Conservation (phyloP, 2,113 vertebrate genomes). For the Polyodon spathula region DNA sequence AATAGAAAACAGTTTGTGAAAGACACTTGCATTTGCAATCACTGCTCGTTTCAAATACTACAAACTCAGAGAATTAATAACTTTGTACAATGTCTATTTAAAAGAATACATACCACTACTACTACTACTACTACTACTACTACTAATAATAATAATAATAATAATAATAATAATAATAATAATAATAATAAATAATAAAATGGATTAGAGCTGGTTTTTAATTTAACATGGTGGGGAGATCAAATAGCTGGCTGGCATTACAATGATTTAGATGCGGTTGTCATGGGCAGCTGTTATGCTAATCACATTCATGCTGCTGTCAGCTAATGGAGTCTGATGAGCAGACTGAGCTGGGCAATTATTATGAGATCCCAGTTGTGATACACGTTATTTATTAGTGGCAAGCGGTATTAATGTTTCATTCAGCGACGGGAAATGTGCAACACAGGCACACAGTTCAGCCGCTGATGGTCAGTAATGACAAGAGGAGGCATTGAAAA, state of each 20-base stretch:
- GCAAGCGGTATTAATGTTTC: constrained; percentile 92
- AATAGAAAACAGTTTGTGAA: no score
- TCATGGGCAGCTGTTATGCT: constrained; percentile 87
- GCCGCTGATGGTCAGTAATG: constrained; percentile 68
- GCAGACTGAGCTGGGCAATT: constrained; percentile 76
- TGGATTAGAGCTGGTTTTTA: constrained; percentile 33
- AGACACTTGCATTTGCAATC: no score
- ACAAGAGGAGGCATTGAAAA: constrained; percentile 75
- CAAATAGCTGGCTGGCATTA: constrained; percentile 63
- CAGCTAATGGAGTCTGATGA: constrained; percentile 85
- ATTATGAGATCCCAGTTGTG: constrained; percentile 95
- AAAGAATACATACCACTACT: constrained; percentile 25
- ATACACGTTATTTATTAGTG: constrained; percentile 98
- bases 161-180: constrained; percentile 29
- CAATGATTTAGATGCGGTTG: constrained; percentile 87
- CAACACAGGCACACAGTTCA: constrained; percentile 61
- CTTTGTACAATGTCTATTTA: constrained; percentile 38
- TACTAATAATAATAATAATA: constrained; percentile 34
- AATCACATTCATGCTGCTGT: constrained; percentile 85
- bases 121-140: constrained; percentile 32
- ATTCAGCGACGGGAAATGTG: constrained; percentile 80
- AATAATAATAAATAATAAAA: constrained; percentile 29
- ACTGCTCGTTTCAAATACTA: no score
- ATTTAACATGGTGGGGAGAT: constrained; percentile 59
- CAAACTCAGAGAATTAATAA: no score